Evolutionary conservation across 1,140 invertebrate genomes (phyloP).

Genomic region (Diorhabda elongata): DNA sequence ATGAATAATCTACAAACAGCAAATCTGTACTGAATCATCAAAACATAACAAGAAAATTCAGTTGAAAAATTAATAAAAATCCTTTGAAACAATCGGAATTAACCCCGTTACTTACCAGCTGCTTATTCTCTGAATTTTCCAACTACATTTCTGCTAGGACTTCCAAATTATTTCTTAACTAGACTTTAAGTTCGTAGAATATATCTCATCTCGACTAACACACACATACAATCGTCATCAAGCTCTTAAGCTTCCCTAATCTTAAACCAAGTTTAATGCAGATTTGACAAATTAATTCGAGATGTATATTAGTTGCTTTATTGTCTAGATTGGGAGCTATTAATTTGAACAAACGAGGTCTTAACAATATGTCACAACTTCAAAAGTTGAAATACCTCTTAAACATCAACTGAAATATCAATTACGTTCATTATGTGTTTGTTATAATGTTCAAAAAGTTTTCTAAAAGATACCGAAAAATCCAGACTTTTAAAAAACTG

Average conservation of each 20-base stretch:
- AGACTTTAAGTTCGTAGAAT: neutral
- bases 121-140: neutral
- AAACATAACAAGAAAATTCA: too few relatives aligned
- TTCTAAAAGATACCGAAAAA: too few relatives aligned
- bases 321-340: neutral
- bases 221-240: conserved; percentile 1
- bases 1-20: too few relatives aligned
- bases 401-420: too few relatives aligned
- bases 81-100: neutral
- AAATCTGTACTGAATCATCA: too few relatives aligned
- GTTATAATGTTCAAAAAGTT: too few relatives aligned
- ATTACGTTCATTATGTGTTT: too few relatives aligned
- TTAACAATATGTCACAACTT: too few relatives aligned
- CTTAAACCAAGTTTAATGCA: neutral
- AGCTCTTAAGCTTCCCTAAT: neutral
- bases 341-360: neutral
- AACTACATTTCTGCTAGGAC: neutral
- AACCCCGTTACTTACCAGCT: neutral
- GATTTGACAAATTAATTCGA: conserved; percentile 1
- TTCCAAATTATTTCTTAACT: conserved; percentile 3
- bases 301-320: conserved; percentile 2
- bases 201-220: neutral
- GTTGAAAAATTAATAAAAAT: too few relatives aligned
- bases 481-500: too few relatives aligned
- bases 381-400: too few relatives aligned